Evolutionary conservation across 64 coral and sea anemone species (phyloP).

Genomic region (Stylophora pistillata): DNA sequence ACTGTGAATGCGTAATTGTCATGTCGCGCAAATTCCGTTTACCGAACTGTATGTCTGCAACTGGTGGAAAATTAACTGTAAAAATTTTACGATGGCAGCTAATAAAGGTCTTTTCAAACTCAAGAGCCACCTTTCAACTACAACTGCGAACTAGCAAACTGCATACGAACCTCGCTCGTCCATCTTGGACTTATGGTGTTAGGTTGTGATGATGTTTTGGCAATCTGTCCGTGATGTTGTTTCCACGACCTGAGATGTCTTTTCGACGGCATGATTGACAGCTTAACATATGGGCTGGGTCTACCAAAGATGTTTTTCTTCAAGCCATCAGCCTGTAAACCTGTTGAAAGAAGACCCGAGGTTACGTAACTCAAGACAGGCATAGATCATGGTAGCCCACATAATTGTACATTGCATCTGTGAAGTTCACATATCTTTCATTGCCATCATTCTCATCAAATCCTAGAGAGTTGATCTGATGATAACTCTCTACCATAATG

Average conservation of each 20-base stretch:
- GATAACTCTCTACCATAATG: too few relatives aligned
- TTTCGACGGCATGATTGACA: constrained; percentile 83
- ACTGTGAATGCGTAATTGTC: too few relatives aligned
- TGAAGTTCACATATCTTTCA: too few relatives aligned
- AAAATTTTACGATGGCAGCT: not conserved
- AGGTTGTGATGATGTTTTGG: constrained; percentile 85
- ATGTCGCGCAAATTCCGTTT: too few relatives aligned
- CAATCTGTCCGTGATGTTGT: constrained; percentile 96
- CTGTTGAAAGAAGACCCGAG: constrained; percentile 10
- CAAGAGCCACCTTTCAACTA: too few relatives aligned
- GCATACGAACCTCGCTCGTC: constrained; percentile 81
- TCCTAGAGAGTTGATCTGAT: too few relatives aligned
- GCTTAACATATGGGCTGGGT: constrained; percentile 94
- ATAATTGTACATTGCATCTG: too few relatives aligned
- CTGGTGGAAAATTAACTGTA: too few relatives aligned
- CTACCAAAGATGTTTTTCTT: constrained; percentile 97
- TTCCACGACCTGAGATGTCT: constrained; percentile 91
- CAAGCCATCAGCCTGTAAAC: constrained; percentile 79
- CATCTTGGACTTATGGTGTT: constrained; percentile 90
- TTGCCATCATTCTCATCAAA: too few relatives aligned
- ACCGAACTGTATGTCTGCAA: too few relatives aligned
- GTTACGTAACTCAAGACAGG: not conserved
- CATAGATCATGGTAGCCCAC: not conserved
- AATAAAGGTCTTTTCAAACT: not conserved
- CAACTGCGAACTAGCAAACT: too few relatives aligned